Base-by-base conservation (phyloP, 2,888 invertebrate genomes). In the Notodonta dromedarius region DNA sequence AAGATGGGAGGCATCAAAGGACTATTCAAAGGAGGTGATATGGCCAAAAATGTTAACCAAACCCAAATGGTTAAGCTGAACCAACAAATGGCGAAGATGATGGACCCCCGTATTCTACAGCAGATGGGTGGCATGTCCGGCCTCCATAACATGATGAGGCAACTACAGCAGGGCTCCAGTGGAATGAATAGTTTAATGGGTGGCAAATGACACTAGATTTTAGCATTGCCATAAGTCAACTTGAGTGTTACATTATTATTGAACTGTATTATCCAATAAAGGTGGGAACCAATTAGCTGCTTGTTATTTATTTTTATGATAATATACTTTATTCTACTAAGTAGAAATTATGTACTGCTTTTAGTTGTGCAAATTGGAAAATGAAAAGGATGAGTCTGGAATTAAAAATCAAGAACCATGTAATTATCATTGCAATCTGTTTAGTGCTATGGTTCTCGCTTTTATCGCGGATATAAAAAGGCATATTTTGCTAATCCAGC, bases 1-100 rank as follows among this genome's bases (percentile, higher is more conserved):
- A 99, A 99, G 91, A 99, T 99, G 99, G 99, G 99, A 60, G 99
- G 99, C 64, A 99, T 99, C 73, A 99, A 99, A 87, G 99, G 99
- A 16, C 94, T 99, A 35, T 99, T 99, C 90, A 99, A 99, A 94
- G 98, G 98, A 62, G 99, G 99, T 48, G 99, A 99, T 85, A 98
- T 99, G 96, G 97, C 98, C 5, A 99, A 99, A 90, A 99, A 99
- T 90, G 98, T 99, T 0, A 99, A 99, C 90, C 98, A 98, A 72
- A 96, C 96, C 46, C 99, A 99, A 94, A 99, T 99, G 98, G 98
- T 98, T 0, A 99, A 99, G 91, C 94, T 99, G 11, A 99, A 99
- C 90, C 99, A 99, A 89, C 99, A 99, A 94, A 99, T 99, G 99
- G 99, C 99, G 7, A 98, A 98, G 90, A 99, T 99, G 98, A 99